Evolutionary conservation across 1,140 invertebrate genomes (phyloP).

Genomic region (Agraylea sexmaculata): DNA sequence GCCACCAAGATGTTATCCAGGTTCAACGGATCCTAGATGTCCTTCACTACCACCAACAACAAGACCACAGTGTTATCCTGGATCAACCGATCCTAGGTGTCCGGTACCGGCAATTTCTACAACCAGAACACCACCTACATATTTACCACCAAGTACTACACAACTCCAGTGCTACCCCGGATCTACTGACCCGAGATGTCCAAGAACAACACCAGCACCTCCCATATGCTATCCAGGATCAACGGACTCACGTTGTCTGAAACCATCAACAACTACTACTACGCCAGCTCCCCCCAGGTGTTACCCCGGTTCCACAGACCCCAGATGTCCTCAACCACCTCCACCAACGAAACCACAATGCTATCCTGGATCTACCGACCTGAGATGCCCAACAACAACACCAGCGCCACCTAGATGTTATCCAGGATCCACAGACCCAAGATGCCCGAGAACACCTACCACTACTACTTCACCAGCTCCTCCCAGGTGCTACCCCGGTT

Average conservation of each 20-base stretch:
- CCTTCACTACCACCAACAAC: conserved; percentile 17
- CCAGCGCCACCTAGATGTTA: conserved; percentile 16
- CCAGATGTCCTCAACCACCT: conserved; percentile 16
- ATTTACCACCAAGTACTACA: conserved; percentile 10
- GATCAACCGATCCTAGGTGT: conserved; percentile 25
- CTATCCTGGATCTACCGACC: conserved; percentile 29
- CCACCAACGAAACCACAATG: conserved; percentile 21
- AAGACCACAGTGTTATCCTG: conserved; percentile 21
- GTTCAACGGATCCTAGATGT: conserved; percentile 27
- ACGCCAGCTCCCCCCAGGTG: too few relatives aligned
- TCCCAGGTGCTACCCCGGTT: conserved; percentile 12
- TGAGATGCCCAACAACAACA: too few relatives aligned
- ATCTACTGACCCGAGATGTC: conserved; percentile 18
- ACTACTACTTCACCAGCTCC: too few relatives aligned
- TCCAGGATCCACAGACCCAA: conserved; percentile 23
- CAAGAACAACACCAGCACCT: conserved; percentile 16
- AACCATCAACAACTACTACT: conserved; percentile 13
- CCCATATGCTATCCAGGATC: conserved; percentile 28
- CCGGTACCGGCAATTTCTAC: too few relatives aligned
- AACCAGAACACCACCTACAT: too few relatives aligned
- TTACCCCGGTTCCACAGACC: too few relatives aligned
- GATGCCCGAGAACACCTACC: conserved; percentile 22
- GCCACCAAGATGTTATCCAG: conserved; percentile 28
- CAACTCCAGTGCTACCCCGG: conserved; percentile 22
- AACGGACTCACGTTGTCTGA: conserved; percentile 23